Evolutionary conservation across 2,888 invertebrate species (phyloP), one percentile per base, ranked within the genome.

Genomic region (Mantis religiosa): DNA sequence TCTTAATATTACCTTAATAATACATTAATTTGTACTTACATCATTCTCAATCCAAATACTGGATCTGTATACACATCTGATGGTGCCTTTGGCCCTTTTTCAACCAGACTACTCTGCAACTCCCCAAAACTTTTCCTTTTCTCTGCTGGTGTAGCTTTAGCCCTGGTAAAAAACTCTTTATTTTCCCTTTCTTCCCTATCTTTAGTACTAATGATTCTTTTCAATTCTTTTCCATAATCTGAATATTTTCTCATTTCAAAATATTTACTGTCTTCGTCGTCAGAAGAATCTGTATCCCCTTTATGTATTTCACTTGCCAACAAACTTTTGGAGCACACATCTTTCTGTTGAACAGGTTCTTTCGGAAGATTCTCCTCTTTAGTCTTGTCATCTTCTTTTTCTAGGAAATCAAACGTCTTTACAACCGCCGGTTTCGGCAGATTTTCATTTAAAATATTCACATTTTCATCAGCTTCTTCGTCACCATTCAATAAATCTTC

Each of bases 261-360:
- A 93, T 97, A 96, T 91, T 95, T 94, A 90, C 95, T 95, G 91
- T 96, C 96, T 92, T 97, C 97, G 90, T 98, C 97, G 91, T 97
- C 97, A 0, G 97, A 97, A 0, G 97, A 97, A 92, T 97, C 97
- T 0, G 95, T 95, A 91, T 95, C 95, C 9, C 95, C 95, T 91
- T 93, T 93, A 91, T 95, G 95, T 87, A 96, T n/a, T 82, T 34
- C 27, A 54, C 28, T 71, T 71, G 54, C 6, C 8, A 8, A 2
- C 25, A 71, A 71, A 71, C 54, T 71, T 6, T 20, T 71, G 4
- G 54, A 25, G 20, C 8, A 2, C 8, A 20, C 54, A 71, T 25
- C 54, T 92, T 85, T 93, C 20, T 83, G 84, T 71, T 14, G 25
- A 30, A 20, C 83, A 30, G 82, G 27, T n/a, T 83, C 83, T 28